These are phyloP conservation scores for Oophaga pumilio DNA, from an alignment of 2,113 vertebrate genomes.

Conservation along the genomic window DNA sequence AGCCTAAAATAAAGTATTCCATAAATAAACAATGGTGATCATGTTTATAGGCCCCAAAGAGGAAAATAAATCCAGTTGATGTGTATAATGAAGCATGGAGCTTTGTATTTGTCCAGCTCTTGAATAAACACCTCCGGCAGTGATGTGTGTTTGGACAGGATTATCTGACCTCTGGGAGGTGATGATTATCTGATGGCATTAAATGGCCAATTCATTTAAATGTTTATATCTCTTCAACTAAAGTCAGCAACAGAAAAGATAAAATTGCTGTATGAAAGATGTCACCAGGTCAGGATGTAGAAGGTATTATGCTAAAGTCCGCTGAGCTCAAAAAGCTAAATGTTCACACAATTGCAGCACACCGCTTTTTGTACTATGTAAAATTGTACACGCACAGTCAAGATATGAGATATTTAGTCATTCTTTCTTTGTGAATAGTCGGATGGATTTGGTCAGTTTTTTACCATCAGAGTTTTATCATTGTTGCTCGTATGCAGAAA, in stretches of 20 bases:
- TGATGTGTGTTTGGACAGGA: conserved; percentile 1
- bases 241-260: neutral
- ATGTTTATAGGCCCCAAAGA: neutral
- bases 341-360: neutral
- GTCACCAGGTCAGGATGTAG: neutral
- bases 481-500: too few species aligned
- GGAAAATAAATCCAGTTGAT: neutral
- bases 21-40: conserved; percentile 1
- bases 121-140: conserved; percentile 26
- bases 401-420: too few species aligned
- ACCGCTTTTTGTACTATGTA: too few species aligned
- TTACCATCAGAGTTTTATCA: too few species aligned
- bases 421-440: too few species aligned
- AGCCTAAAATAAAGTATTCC: conserved; percentile 4
- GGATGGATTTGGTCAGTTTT: too few species aligned
- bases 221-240: conserved; percentile 1
- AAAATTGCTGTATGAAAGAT: neutral
- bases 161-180: conserved; percentile 10
- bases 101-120: conserved; percentile 2
- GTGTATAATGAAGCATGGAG: neutral
- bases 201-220: conserved; percentile 4
- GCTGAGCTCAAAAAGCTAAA: neutral
- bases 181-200: conserved; percentile 44
- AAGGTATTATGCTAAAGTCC: neutral
- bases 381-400: too few species aligned